Evolutionary conservation across 2,888 invertebrate genomes (phyloP).

Genomic region (Bombyx huttoni): DNA sequence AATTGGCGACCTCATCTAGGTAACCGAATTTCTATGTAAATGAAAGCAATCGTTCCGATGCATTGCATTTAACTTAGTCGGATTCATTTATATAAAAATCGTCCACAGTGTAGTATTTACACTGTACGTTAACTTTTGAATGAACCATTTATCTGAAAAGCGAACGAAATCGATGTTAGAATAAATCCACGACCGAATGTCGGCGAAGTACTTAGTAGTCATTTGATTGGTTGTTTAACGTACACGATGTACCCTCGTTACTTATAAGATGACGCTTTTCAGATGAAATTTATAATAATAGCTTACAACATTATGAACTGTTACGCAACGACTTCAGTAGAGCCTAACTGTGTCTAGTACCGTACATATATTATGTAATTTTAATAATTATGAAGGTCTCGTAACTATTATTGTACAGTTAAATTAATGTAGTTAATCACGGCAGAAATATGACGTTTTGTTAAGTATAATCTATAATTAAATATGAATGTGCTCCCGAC

Average conservation of each 20-base stretch:
- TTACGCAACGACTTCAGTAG: constrained; percentile 48
- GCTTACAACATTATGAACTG: constrained; percentile 19
- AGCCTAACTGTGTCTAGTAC: constrained; percentile 37
- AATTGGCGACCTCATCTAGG: constrained; percentile 69
- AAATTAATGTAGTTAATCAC: constrained; percentile 69
- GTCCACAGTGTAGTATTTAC: constrained; percentile 13
- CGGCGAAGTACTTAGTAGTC: constrained; percentile 33
- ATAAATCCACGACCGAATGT: constrained; percentile 6
- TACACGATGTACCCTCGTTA: constrained; percentile 6
- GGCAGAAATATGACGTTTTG: constrained; percentile 66
- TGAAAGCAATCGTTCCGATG: constrained; percentile 28
- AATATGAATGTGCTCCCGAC: constrained; percentile 70
- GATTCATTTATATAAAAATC: constrained; percentile 22
- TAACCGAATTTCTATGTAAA: constrained; percentile 65
- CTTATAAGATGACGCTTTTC: constrained; percentile 26
- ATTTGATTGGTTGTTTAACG: constrained; percentile 7
- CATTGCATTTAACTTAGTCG: constrained; percentile 30
- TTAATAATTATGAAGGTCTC: constrained; percentile 63
- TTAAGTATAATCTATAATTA: constrained; percentile 68
- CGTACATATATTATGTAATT: constrained; percentile 53
- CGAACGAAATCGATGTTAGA: constrained; percentile 13
- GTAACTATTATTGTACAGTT: constrained; percentile 70
- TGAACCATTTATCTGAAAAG: constrained; percentile 30
- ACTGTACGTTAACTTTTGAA: constrained; percentile 13
- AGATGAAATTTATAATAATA: constrained; percentile 18